Evolutionary conservation across 2,888 invertebrate genomes (phyloP).

Genomic region (Phania funesta): DNA sequence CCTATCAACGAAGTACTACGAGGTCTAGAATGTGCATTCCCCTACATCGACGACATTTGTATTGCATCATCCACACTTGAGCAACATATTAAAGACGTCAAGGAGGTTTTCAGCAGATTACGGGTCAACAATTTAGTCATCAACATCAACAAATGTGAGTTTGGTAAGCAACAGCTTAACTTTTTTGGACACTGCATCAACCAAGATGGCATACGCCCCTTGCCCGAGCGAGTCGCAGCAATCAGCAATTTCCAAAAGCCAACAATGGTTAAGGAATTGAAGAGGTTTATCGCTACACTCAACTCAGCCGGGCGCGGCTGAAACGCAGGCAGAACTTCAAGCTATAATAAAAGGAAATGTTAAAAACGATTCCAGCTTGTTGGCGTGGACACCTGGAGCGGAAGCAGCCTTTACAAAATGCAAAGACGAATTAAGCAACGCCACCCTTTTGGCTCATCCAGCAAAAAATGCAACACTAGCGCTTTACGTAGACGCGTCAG

Average conservation of each 20-base stretch:
- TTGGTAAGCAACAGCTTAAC: not conserved
- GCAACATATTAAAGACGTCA: too few relatives aligned
- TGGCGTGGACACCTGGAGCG: constrained; percentile 48
- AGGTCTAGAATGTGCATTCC: too few relatives aligned
- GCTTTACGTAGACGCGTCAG: not conserved
- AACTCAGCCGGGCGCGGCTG: not conserved
- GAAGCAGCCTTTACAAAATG: constrained; percentile 42
- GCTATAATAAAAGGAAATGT: not conserved
- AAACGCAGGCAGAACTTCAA: constrained; percentile 46
- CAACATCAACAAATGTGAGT: not conserved
- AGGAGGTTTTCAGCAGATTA: too few relatives aligned
- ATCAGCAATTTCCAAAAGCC: not conserved
- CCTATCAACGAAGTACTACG: too few relatives aligned
- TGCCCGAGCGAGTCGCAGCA: constrained; percentile 11
- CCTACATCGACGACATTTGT: too few relatives aligned
- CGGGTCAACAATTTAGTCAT: too few relatives aligned
- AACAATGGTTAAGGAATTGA: not conserved
- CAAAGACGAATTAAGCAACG: constrained; percentile 21
- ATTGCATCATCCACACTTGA: too few relatives aligned
- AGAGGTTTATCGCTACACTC: constrained; percentile 2
- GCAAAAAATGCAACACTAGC: constrained; percentile 19
- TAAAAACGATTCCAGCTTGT: constrained; percentile 5
- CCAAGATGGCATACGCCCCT: not conserved
- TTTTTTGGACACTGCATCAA: not conserved
- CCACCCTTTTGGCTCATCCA: not conserved